Evolutionary conservation across 1,140 invertebrate genomes (phyloP), one percentile per base, ranked within the genome.

Genomic region (Brachionus sp.): DNA sequence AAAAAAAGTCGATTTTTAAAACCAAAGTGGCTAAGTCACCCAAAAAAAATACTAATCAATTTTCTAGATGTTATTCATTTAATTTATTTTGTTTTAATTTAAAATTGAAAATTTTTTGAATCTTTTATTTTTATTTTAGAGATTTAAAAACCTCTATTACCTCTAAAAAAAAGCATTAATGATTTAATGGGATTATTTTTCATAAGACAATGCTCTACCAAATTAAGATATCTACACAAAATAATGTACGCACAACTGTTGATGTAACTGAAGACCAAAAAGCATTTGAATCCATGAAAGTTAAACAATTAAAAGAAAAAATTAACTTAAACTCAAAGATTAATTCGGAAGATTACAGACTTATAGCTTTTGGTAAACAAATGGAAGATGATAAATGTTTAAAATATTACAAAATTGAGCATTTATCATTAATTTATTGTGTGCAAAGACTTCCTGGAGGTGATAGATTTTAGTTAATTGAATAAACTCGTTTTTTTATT

Each of bases 321-420:
- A 68, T 68, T 68, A 16, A 68, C 10, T 9, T 33, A 35, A 29
- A 35, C 10, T n/a, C 13, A 12, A 35, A 12, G 5, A 68, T 68
- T 5, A 35, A 39, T 9, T 9, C 13, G 5, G 64, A 68, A 5
- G 29, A 68, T 7, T 33, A n/a, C 7, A 19, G 64, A 4, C 35
- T 68, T 3, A n/a, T 68, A n/a, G 64, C 64, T 35, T 35, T 68
- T 68, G 64, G 64, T 35, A 68, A 68, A 68, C 64, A 68, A n/a
- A 33, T 68, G 29, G 64, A 68, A 5, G 64, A 68, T 35, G 64
- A 68, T 3, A 29, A 68, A 35, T 33, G 13, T 1, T 35, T 68
- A 5, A 68, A 29, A 29, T 29, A 33, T 68, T 68, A 68, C 29
- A 68, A 68, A 16, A 68, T 68, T n/a, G 13, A 29, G 9, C 25